Conservation (phyloP, 2,888 invertebrate species). For the Dicyrtoma fusca region DNA sequence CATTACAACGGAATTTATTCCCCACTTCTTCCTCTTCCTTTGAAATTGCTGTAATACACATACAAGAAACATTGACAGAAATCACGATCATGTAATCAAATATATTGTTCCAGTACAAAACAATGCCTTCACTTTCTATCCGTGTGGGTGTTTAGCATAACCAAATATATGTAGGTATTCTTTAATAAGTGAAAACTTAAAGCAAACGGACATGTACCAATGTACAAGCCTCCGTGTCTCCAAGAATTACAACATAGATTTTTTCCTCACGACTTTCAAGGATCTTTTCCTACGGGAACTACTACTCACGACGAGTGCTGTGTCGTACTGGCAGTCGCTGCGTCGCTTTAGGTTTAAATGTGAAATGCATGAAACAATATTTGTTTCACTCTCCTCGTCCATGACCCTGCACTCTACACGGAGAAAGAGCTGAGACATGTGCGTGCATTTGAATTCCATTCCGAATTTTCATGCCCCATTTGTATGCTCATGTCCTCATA, state of each 20-base stretch:
- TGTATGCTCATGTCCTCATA: constrained; percentile 16
- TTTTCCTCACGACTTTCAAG: too few relatives aligned
- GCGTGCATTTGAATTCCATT: constrained; percentile 27
- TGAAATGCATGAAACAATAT: constrained; percentile 28
- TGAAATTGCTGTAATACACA: constrained; percentile 73
- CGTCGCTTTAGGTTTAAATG: background rate
- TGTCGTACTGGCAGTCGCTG: too few relatives aligned
- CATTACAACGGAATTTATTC: constrained; percentile 86
- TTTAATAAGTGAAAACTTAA: too few relatives aligned
- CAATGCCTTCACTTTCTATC: background rate
- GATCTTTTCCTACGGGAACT: too few relatives aligned
- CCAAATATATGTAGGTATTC: too few relatives aligned
- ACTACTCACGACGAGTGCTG: too few relatives aligned
- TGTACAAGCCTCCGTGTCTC: too few relatives aligned
- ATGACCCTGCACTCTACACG: too few relatives aligned
- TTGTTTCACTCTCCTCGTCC: background rate
- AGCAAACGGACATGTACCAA: too few relatives aligned
- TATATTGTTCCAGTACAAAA: constrained; percentile 9
- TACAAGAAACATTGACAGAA: constrained; percentile 39
- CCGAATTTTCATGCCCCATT: constrained; percentile 29
- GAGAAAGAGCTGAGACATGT: constrained; percentile 3
- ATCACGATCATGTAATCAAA: constrained; percentile 27
- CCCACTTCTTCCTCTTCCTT: constrained; percentile 86
- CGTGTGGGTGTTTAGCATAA: background rate
- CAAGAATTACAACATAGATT: too few relatives aligned